Conservation (phyloP, 2,797 vertebrate species). For the Tragopan temminckii region DNA sequence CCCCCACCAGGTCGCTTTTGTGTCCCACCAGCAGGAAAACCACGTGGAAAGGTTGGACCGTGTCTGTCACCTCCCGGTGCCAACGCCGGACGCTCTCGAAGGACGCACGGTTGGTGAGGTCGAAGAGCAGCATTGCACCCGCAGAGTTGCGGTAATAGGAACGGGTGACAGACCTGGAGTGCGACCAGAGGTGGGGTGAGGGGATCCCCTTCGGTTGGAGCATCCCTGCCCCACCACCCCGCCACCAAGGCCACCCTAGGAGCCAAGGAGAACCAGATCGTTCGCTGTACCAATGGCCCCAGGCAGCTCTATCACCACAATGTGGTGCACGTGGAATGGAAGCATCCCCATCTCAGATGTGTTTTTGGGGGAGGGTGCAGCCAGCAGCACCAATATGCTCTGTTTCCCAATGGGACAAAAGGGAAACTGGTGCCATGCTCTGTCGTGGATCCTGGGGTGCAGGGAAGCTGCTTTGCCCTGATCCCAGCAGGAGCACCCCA, state of each 20-base stretch:
- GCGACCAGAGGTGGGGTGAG: background rate
- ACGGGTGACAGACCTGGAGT: constrained; percentile 88
- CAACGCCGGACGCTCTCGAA: constrained; percentile 86
- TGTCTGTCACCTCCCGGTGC: constrained; percentile 86
- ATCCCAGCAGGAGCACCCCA: background rate
- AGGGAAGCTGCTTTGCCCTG: background rate
- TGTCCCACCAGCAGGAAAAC: constrained; percentile 88
- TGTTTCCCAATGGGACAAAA: background rate
- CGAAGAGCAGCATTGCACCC: constrained; percentile 88
- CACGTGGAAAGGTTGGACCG: constrained; percentile 81
- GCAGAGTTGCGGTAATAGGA: constrained; percentile 90
- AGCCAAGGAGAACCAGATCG: background rate
- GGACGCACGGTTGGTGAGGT: constrained; percentile 85
- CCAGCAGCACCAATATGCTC: too few species aligned
- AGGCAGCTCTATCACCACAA: background rate
- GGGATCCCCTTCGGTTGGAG: too few species aligned
- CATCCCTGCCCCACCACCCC: background rate
- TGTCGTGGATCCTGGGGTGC: too few species aligned
- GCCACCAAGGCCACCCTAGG: rapidly evolving
- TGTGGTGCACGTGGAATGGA: too few species aligned
- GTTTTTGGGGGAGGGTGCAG: too few species aligned
- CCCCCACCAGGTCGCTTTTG: constrained; percentile 83
- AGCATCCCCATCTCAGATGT: background rate
- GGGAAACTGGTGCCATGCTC: background rate
- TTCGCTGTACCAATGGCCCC: background rate